Evolutionary conservation across 2,888 invertebrate genomes (phyloP).

Genomic region (Nomada flava): DNA sequence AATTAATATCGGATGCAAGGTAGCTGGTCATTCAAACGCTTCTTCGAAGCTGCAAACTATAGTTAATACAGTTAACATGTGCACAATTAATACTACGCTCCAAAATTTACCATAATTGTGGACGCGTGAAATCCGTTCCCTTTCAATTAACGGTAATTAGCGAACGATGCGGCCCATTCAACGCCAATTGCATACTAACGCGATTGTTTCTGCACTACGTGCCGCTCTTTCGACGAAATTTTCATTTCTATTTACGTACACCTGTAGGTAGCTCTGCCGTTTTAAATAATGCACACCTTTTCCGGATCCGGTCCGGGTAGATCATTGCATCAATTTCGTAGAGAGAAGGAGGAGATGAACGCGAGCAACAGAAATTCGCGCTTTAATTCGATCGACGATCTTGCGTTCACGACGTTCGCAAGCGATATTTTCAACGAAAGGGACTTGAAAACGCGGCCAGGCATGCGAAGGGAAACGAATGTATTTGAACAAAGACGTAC

Average conservation of each 20-base stretch:
- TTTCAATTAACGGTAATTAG: constrained; percentile 34
- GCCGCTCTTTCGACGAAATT: background rate
- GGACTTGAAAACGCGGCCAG: constrained; percentile 4
- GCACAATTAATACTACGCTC: constrained; percentile 23
- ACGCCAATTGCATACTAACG: constrained; percentile 5
- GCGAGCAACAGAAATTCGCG: background rate
- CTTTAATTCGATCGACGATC: background rate
- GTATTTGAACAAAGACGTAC: constrained; percentile 34
- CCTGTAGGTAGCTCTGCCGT: no score
- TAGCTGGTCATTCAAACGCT: constrained; percentile 2
- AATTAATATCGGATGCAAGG: constrained; percentile 43
- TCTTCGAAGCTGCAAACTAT: background rate
- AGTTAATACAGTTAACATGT: background rate
- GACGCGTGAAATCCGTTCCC: constrained; percentile 25
- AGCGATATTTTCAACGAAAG: background rate
- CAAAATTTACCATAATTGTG: background rate
- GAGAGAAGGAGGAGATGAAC: no score
- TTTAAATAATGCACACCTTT: no score
- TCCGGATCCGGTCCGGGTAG: no score
- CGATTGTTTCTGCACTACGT: background rate
- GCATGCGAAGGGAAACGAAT: background rate
- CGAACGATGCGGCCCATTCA: constrained; percentile 15
- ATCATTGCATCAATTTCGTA: no score
- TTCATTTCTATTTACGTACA: no score
- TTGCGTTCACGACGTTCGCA: background rate